A percentile compares a stretch with the other conserved stretches of the same genome.
Conservation (phyloP, 2,113 vertebrate species). For the Gopherus evgoodei region DNA sequence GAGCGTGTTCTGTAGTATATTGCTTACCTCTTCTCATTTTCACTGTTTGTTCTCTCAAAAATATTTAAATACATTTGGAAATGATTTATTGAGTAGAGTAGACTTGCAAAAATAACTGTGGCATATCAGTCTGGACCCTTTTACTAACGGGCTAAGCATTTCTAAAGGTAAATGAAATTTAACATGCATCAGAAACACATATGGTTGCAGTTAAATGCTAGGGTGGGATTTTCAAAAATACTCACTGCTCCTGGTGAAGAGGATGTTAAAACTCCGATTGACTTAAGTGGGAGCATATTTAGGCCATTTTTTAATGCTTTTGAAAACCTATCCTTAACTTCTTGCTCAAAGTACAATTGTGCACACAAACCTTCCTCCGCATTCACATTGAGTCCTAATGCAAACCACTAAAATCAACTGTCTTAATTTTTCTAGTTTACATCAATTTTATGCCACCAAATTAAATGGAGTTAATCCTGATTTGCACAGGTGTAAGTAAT, state of each 20-base stretch:
- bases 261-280: neutral
- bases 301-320: rapidly evolving
- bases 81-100: neutral
- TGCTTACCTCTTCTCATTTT: neutral
- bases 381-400: neutral
- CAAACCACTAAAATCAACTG: neutral
- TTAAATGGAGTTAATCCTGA: rapidly evolving
- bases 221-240: neutral
- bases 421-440: neutral
- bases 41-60: neutral
- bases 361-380: neutral
- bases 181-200: rapidly evolving
- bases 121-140: rapidly evolving
- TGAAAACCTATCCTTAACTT: neutral
- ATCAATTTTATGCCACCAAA: neutral
- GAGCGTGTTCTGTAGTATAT: neutral
- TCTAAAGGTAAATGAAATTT: neutral
- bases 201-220: neutral
- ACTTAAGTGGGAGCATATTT: neutral
- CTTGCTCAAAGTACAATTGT: rapidly evolving
- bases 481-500: neutral
- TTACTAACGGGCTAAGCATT: rapidly evolving
- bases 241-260: neutral
- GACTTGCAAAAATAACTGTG: neutral
- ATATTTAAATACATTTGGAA: neutral